Evolutionary conservation across 1,140 invertebrate species (phyloP).

Genomic region (Drosophila nikananu): DNA sequence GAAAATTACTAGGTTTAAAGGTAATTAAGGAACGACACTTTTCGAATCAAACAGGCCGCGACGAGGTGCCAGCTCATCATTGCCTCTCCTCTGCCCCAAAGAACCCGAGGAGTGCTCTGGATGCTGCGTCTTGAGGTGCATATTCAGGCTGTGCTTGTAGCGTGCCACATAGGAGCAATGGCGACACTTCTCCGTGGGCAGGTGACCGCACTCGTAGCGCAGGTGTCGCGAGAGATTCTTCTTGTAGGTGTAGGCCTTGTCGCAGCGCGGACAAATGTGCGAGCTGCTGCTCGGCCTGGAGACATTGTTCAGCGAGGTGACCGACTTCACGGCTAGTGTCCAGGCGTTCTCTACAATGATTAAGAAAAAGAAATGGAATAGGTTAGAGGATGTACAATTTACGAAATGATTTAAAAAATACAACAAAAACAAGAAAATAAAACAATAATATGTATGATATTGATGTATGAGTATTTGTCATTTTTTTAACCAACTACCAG

Average conservation of each 20-base stretch:
- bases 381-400: conserved; percentile 52
- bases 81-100: not conserved
- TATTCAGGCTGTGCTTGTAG: conserved; percentile 87
- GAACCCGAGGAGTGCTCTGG: conserved; percentile 43
- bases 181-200: conserved; percentile 87
- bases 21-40: conserved; percentile 12
- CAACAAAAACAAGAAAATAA: conserved; percentile 10
- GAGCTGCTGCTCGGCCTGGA: conserved; percentile 32
- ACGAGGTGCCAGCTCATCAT: no score
- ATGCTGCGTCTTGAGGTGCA: conserved; percentile 85
- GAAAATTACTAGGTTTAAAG: conserved; percentile 9
- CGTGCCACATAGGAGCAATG: conserved; percentile 87
- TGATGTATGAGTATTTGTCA: conserved; percentile 28
- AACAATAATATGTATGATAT: conserved; percentile 42
- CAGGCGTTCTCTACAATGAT: conserved; percentile 70
- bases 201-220: conserved; percentile 87
- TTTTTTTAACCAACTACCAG: conserved; percentile 33
- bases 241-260: conserved; percentile 87
- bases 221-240: conserved; percentile 87
- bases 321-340: conserved; percentile 75
- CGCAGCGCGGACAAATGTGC: conserved; percentile 86
- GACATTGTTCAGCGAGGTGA: conserved; percentile 78
- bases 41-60: conserved; percentile 33
- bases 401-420: not conserved
- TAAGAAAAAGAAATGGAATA: conserved; percentile 69